These are phyloP conservation scores for Drosophila mulleri DNA, from an alignment of 2,888 invertebrate species.

Conservation along the genomic window DNA sequence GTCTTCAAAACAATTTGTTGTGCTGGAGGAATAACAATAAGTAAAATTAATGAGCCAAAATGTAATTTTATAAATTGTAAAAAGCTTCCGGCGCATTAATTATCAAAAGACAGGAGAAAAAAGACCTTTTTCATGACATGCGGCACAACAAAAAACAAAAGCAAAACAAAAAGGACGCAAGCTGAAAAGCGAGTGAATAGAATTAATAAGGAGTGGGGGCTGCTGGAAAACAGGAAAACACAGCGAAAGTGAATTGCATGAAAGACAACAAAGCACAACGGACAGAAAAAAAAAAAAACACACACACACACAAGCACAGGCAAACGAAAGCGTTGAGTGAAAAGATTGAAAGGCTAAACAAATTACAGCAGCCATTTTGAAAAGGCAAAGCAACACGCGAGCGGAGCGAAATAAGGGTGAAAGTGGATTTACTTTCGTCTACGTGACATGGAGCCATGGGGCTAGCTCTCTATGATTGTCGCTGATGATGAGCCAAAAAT, in stretches of 20 bases:
- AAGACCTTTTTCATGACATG: slow-evolving; percentile 37
- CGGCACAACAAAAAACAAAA: slow-evolving; percentile 20
- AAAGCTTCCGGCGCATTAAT: slow-evolving; percentile 76
- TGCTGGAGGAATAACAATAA: slow-evolving; percentile 58
- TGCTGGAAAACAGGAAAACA: slow-evolving; percentile 32
- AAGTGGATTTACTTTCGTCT: slow-evolving; percentile 80
- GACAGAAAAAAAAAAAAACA: slow-evolving; percentile 43
- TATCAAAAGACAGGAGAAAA: slow-evolving; percentile 47
- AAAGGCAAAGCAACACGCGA: slow-evolving; percentile 31
- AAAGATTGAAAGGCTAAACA: slow-evolving; percentile 73
- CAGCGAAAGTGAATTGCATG: slow-evolving; percentile 72
- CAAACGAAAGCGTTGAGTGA: slow-evolving; percentile 46
- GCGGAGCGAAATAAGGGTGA: slow-evolving; percentile 70
- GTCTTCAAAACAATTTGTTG: slow-evolving; percentile 67
- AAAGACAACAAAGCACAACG: slow-evolving; percentile 53
- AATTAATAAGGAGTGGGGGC: slow-evolving; percentile 2
- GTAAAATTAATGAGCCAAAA: slow-evolving; percentile 79
- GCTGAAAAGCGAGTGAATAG: slow-evolving; percentile 44
- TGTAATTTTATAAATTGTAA: slow-evolving; percentile 79
- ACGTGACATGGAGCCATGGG: slow-evolving; percentile 56
- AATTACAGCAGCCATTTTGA: slow-evolving; percentile 78
- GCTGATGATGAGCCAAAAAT: slow-evolving; percentile 44
- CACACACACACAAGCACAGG: slow-evolving; percentile 13
- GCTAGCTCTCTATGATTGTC: slow-evolving; percentile 12
- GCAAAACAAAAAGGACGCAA: slow-evolving; percentile 31